A percentile compares a stretch with the other conserved stretches of the same genome.
Evolutionary conservation across 37 sponge, comb jelly and placozoan genomes (phyloP).

Genomic region (Cladorhizidae sp.): DNA sequence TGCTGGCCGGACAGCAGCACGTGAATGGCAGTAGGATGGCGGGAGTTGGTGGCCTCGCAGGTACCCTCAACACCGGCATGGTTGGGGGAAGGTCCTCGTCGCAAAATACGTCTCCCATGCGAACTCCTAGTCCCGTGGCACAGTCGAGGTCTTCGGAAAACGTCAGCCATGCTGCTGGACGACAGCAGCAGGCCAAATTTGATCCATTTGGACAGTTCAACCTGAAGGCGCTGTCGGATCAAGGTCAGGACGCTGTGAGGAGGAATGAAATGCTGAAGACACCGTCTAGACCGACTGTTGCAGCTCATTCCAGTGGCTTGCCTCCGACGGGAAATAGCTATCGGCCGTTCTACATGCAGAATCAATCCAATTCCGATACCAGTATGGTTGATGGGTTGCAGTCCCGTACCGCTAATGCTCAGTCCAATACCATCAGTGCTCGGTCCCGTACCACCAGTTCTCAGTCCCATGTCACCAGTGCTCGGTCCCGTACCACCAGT

Average conservation of each 20-base stretch:
- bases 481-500: no score
- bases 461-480: no score
- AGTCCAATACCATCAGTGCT: not conserved
- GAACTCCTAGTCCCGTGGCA: constrained; percentile 2
- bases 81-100: not conserved
- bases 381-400: not conserved
- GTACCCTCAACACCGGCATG: not conserved
- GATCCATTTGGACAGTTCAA: constrained; percentile 33
- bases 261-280: not conserved
- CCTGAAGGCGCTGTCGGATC: constrained; percentile 1
- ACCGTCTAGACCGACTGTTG: not conserved
- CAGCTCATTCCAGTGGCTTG: not conserved
- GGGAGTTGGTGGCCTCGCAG: not conserved
- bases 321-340: constrained; percentile 11
- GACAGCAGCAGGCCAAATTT: not conserved
- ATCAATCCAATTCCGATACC: not conserved
- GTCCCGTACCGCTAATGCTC: no score
- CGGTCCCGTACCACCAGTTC: no score
- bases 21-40: not conserved
- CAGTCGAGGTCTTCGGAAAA: constrained; percentile 10
- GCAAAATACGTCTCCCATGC: constrained; percentile 1
- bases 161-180: not conserved
- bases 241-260: not conserved
- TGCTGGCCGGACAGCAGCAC: not conserved
- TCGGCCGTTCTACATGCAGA: constrained; percentile 17